Evolutionary conservation across 2,113 vertebrate species (phyloP).

Genomic region (Microtus ochrogaster): DNA sequence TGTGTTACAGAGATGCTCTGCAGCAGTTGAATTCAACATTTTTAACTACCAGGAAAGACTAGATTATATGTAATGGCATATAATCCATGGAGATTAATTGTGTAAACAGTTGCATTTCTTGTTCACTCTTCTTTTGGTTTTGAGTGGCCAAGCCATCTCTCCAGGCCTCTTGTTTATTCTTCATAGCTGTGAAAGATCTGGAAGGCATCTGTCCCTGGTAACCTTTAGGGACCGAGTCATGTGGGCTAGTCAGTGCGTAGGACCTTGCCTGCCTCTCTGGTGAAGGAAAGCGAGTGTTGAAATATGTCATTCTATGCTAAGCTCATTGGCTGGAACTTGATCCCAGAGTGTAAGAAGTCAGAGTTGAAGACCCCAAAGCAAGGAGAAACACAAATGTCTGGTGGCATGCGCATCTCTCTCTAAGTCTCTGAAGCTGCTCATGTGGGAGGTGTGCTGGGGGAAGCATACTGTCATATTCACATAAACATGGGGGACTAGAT

Average conservation of each 20-base stretch:
- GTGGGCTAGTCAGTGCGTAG: background rate
- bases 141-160: too few species aligned
- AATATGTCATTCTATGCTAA: background rate
- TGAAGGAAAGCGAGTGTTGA: background rate
- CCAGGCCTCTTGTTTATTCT: background rate
- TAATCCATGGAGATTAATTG: background rate
- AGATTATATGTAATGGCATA: background rate
- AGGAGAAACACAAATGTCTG: background rate
- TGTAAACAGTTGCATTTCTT: conserved; percentile 4
- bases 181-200: background rate
- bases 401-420: background rate
- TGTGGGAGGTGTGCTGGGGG: background rate
- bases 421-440: background rate
- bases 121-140: background rate
- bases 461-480: background rate
- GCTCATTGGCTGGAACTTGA: background rate
- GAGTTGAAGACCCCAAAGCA: background rate
- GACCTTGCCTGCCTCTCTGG: background rate
- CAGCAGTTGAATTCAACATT: background rate
- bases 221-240: background rate
- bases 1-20: background rate
- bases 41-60: background rate
- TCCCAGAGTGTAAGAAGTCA: background rate
- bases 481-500: background rate
- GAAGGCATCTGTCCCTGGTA: background rate